phyloP scores from a whole-genome alignment of 2,888 invertebrate species.

The Synanthedon tipuliformis region DNA sequence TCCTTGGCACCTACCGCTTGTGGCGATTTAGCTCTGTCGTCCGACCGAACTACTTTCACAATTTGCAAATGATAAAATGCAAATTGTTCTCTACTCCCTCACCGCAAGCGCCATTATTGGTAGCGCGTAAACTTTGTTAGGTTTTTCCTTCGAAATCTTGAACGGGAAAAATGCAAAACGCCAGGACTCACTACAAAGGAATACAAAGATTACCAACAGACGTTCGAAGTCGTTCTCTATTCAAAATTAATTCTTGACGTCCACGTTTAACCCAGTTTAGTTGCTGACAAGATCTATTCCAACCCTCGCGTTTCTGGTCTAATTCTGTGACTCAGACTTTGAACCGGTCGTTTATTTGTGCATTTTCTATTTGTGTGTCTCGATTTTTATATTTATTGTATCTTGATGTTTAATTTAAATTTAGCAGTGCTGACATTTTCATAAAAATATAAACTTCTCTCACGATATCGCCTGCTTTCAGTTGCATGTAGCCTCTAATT shows the following conservation, averaged over 20 bases:
- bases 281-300: not conserved
- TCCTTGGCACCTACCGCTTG: constrained; percentile 55
- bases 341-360: too few species aligned
- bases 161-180: constrained; percentile 30
- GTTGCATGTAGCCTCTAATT: too few species aligned
- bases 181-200: constrained; percentile 37
- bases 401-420: too few species aligned
- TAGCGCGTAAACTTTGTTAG: not conserved
- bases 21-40: constrained; percentile 60
- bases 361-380: too few species aligned
- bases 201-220: constrained; percentile 31
- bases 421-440: too few species aligned
- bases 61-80: constrained; percentile 7
- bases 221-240: constrained; percentile 26
- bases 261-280: not conserved
- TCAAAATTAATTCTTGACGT: constrained; percentile 14
- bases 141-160: constrained; percentile 16
- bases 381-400: too few species aligned
- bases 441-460: too few species aligned
- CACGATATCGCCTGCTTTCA: too few species aligned
- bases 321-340: too few species aligned
- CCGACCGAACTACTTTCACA: constrained; percentile 16
- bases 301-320: not conserved
- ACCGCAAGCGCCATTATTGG: not conserved
- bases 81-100: constrained; percentile 37